phyloP scores from a whole-genome alignment of 2,888 invertebrate genomes.

The Pimpla rufipes region DNA sequence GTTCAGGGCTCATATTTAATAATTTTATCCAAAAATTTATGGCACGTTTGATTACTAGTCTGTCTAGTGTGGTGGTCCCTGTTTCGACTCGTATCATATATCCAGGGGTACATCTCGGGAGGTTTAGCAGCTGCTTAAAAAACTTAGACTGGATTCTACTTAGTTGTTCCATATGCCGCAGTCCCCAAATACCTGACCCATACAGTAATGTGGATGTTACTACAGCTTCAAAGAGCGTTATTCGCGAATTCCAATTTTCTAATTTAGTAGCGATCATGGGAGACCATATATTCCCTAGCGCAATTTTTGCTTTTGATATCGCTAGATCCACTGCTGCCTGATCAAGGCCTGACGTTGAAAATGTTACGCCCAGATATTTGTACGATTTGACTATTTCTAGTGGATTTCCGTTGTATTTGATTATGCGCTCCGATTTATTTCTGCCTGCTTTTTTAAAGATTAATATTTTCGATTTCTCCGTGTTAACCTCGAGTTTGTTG shows the following conservation, averaged over 20 bases:
- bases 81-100: background rate
- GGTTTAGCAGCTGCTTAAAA: background rate
- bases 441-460: conserved; percentile 56
- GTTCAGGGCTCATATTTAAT: background rate
- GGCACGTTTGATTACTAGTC: background rate
- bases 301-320: background rate
- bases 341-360: too few relatives aligned
- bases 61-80: background rate
- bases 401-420: conserved; percentile 25
- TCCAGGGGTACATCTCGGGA: background rate
- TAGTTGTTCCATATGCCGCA: background rate
- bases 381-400: conserved; percentile 51
- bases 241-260: background rate
- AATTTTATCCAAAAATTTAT: background rate
- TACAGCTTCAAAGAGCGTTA: background rate
- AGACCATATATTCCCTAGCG: background rate
- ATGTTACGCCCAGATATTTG: conserved; percentile 54
- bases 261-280: background rate
- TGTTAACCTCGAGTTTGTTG: too few relatives aligned
- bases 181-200: background rate
- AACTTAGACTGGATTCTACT: background rate
- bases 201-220: background rate
- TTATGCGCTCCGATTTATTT: conserved; percentile 1
- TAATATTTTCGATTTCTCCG: conserved; percentile 19
- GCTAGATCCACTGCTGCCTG: background rate